Conservation (phyloP, 2,888 invertebrate genomes). For the Drosophila neonasuta region DNA sequence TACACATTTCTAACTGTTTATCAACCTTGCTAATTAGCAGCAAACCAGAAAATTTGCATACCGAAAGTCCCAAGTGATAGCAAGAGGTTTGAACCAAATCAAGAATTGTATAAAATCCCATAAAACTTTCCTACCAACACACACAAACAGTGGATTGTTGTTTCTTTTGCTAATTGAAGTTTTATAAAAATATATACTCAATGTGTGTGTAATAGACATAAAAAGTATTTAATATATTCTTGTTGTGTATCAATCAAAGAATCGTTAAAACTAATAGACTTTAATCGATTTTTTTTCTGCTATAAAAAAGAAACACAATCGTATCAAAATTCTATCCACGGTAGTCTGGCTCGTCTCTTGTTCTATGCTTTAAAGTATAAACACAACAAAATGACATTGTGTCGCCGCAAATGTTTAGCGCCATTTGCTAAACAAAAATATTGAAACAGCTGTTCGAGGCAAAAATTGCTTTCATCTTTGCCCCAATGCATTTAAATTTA, state of each 20-base stretch:
- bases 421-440: constrained; percentile 47
- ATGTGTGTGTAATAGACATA: background rate
- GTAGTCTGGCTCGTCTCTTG: background rate
- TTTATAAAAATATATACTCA: background rate
- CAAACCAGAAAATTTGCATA: constrained; percentile 37
- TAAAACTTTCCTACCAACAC: constrained; percentile 12
- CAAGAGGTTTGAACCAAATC: constrained; percentile 11
- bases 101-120: constrained; percentile 12
- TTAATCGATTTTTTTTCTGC: background rate
- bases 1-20: constrained; percentile 3
- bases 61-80: constrained; percentile 17
- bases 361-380: background rate
- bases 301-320: background rate
- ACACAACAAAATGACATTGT: constrained; percentile 18
- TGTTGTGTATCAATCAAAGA: constrained; percentile 1
- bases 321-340: constrained; percentile 1
- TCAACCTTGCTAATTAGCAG: constrained; percentile 31
- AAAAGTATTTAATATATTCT: background rate
- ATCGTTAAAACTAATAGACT: background rate
- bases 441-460: constrained; percentile 53
- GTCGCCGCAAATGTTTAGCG: constrained; percentile 41
- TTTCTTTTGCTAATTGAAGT: background rate
- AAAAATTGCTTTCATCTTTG: constrained; percentile 36
- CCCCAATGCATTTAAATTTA: constrained; percentile 58
- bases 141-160: too few relatives aligned